Percentiles rank a stretch among this genome's conserved stretches.
phyloP scores from a whole-genome alignment of 2,888 invertebrate genomes.

The Andrena camellia region DNA sequence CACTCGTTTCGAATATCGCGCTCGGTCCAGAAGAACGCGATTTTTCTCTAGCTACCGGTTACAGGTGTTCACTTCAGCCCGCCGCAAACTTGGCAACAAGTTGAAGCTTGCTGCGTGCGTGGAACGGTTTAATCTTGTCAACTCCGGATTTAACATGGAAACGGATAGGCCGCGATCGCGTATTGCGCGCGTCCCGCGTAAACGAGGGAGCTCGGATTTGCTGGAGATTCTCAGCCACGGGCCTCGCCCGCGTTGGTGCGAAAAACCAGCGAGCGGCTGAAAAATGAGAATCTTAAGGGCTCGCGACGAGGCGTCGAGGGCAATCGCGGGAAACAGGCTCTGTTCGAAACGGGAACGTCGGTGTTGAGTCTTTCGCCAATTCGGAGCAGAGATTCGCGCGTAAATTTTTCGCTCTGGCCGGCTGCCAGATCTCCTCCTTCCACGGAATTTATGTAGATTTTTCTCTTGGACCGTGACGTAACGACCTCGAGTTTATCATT shows the following conservation, averaged over 20 bases:
- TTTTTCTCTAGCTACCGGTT: conserved; percentile 38
- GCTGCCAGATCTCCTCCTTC: conserved; percentile 23
- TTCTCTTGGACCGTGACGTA: background rate
- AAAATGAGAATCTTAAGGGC: background rate
- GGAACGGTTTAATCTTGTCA: conserved; percentile 57
- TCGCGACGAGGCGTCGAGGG: background rate
- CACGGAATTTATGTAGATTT: conserved; percentile 11
- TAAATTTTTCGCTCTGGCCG: conserved; percentile 42
- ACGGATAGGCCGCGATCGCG: conserved; percentile 17
- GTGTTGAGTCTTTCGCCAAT: background rate
- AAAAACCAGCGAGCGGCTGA: background rate
- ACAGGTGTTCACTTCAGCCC: conserved; percentile 50
- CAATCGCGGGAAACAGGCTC: background rate
- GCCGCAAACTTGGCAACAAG: conserved; percentile 56
- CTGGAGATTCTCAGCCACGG: background rate
- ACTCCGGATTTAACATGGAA: conserved; percentile 55
- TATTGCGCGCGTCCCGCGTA: background rate
- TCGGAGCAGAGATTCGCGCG: conserved; percentile 25
- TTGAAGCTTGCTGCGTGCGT: conserved; percentile 26
- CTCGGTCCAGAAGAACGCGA: background rate
- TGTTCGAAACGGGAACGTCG: conserved; percentile 6
- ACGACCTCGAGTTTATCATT: background rate
- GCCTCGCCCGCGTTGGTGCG: background rate
- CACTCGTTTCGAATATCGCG: conserved; percentile 8
- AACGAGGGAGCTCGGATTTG: background rate